Base-by-base conservation (phyloP, 2,797 vertebrate species). In the Hydrocynus forskahlii region DNA sequence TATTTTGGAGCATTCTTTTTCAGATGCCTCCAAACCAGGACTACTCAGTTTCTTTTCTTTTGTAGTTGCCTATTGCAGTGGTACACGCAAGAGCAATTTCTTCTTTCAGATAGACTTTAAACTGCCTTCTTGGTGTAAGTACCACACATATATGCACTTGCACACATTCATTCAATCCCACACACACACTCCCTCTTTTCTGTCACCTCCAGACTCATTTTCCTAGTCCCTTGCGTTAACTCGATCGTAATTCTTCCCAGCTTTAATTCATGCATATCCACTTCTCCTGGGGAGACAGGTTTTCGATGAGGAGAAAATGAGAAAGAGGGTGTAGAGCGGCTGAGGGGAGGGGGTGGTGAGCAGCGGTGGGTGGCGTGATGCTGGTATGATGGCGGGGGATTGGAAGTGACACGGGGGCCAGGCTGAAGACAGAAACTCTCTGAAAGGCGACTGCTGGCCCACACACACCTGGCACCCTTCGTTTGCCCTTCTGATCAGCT, bases 221-320 rank as follows among this genome's bases (percentile, higher is more conserved):
- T 76, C 76, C 57, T 17, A 19, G 54, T 83, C 71, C 48, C 62
- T 17, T 16, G 54, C 54, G 40, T 80, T 86, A 83, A 76, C 84
- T 86, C 63, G 85, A 86, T 84, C 82, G 84, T 86, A 86, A 86
- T 90, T 90, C 89, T 82, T 80, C 78, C 74, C 55, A 78, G 75
- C 83, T 75, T 81, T 90, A 89, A 90, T 89, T 84, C 87, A 91
- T 89, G 83, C 86, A 85, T 84, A 84, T 85, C 84, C 83, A 78
- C 74, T 83, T 79, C 83, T 88, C 70, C 52, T 74, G 59, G 76
- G 82, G 67, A 79, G 87, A 89, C 87, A 88, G 85, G 72, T 92
- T 91, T 91, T 84, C 85, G 83, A 89, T 88, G 89, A 89, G 83
- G 79, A 81, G 78, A 81, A 87, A 86, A 89, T 88, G 78, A 85